These are phyloP conservation scores for Anguilla megastoma DNA, from an alignment of 2,797 vertebrate species.

Conservation along the genomic window DNA sequence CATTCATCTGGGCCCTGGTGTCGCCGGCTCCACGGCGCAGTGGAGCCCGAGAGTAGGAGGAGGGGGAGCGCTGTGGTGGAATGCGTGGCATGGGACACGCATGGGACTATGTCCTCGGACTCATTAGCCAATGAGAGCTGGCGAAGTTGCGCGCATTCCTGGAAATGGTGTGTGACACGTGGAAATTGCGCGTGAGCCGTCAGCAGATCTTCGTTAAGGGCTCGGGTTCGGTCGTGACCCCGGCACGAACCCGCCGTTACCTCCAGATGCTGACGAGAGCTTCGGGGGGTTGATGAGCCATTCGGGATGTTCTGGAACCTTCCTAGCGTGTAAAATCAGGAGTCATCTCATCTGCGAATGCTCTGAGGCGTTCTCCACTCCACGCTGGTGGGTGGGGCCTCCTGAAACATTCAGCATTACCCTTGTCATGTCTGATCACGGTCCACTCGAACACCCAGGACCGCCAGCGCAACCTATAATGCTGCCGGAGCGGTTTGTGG, in stretches of 20 bases:
- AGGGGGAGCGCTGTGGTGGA: neutral
- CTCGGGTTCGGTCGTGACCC: neutral
- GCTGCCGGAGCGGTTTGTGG: neutral
- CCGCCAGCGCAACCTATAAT: neutral
- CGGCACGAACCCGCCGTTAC: slow-evolving; percentile 29
- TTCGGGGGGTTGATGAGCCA: slow-evolving; percentile 44
- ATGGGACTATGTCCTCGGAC: neutral
- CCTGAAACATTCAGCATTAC: slow-evolving; percentile 1
- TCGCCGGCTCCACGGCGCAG: neutral
- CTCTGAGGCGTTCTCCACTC: neutral
- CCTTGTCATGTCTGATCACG: slow-evolving; percentile 6
- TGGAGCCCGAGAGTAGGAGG: neutral
- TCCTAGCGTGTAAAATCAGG: slow-evolving; percentile 37
- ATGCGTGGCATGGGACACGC: neutral
- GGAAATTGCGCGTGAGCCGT: neutral
- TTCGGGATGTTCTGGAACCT: slow-evolving; percentile 34
- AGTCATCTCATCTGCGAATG: slow-evolving; percentile 29
- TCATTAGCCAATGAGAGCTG: neutral
- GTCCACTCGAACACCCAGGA: neutral
- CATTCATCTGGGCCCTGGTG: slow-evolving; percentile 11
- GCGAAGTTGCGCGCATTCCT: neutral
- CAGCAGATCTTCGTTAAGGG: neutral
- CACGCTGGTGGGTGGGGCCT: neutral
- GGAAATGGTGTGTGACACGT: neutral
- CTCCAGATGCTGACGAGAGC: slow-evolving; percentile 49